Base-by-base conservation (phyloP, 2,888 invertebrate species). In the Unio delphinus region DNA sequence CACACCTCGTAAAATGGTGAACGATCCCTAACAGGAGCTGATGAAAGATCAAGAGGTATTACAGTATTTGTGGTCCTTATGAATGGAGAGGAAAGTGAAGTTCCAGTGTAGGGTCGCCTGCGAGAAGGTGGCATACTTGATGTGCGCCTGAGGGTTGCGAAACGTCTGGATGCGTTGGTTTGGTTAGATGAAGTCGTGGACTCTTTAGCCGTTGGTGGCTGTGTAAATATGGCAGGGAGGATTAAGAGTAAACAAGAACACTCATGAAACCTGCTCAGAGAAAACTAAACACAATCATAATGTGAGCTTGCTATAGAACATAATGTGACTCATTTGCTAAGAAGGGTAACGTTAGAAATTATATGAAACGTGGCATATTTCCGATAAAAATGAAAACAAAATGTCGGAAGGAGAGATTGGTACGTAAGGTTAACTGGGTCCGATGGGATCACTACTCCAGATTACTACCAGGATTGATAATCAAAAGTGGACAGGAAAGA, bases 1-100 rank as follows among this genome's bases (percentile, higher is more conserved):
- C 74, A 65, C 56, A 74, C 72, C 20, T 58, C 65, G 18, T 74
- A 57, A 65, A 63, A 74, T 59, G 69, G 73, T 28, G 77, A 59
- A 59, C 59, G 18, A 23, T 23, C 23, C 59, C 26, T 17, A 59
- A 11, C 23, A 23, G 59, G 23, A 26, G 23, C 11, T 8, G 65
- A 65, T 30, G 65, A 65, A 30, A 65, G 65, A 59, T 65, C 65
- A 58, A 65, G 45, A 30, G 65, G 65, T 6, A 65, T 45, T 17
- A 65, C 28, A 45, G 70, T 68, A 64, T 69, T 34, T 68, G 68
- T 45, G 75, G 70, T 11, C 54, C 59, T 23, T 71, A 71, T 59
- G 72, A 68, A 55, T 64, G 66, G 20, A 72, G 58, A 45, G 45
- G 45, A 45, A 45, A 45, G 45, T 45, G 45, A 56, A 67, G 55